These are phyloP conservation scores for Drosophila pseudoobscura DNA, from an alignment of 1,140 invertebrate species.

Conservation along the genomic window DNA sequence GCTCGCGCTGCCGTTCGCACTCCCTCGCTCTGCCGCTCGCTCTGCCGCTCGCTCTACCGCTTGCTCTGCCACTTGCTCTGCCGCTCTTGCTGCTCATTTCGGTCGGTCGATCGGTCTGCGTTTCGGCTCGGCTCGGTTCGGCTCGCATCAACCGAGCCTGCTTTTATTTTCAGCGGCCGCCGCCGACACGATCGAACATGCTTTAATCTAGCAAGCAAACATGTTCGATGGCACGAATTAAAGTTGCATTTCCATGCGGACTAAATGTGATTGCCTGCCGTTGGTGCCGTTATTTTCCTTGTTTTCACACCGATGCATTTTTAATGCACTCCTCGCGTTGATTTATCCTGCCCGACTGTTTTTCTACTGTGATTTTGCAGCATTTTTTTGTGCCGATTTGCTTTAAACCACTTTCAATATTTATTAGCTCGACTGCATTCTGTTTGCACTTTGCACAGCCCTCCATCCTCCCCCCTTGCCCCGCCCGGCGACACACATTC, in stretches of 20 bases:
- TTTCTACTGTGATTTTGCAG: slow-evolving; percentile 5
- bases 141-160: too few relatives aligned
- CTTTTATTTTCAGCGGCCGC: too few relatives aligned
- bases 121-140: too few relatives aligned
- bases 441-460: slow-evolving; percentile 59
- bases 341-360: slow-evolving; percentile 4
- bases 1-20: not conserved
- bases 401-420: slow-evolving; percentile 68
- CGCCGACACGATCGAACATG: too few relatives aligned
- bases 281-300: slow-evolving; percentile 22
- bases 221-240: too few relatives aligned
- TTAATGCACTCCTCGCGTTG: slow-evolving; percentile 36
- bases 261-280: slow-evolving; percentile 2
- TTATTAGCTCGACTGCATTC: slow-evolving; percentile 70
- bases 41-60: too few relatives aligned
- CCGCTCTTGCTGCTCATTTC: not conserved
- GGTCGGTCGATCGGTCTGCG: too few relatives aligned
- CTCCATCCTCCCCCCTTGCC: slow-evolving; percentile 11
- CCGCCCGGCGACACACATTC: slow-evolving; percentile 38
- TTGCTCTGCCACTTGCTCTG: too few relatives aligned
- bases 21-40: not conserved
- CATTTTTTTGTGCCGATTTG: slow-evolving; percentile 41
- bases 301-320: slow-evolving; percentile 40
- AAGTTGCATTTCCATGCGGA: not conserved
- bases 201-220: too few relatives aligned